Conservation (phyloP, 2,113 vertebrate genomes). For the Pyrgilauda ruficollis region DNA sequence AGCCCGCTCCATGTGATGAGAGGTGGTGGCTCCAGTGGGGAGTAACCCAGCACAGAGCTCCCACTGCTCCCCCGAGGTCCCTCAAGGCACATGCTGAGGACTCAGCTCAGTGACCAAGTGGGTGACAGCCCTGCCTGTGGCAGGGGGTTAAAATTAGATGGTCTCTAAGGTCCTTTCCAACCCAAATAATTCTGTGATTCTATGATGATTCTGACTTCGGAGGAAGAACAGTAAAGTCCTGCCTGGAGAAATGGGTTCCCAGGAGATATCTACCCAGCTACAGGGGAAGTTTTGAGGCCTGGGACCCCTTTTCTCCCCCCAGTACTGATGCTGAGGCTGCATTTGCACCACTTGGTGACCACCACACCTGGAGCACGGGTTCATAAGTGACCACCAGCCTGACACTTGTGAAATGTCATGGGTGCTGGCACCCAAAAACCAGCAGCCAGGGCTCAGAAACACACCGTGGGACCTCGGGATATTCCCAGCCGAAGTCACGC, state of each 20-base stretch:
- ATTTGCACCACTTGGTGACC: background rate
- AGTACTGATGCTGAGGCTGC: background rate
- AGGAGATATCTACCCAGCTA: background rate
- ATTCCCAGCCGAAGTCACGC: background rate
- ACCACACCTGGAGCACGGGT: accelerated
- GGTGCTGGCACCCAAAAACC: background rate
- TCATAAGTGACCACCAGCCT: background rate
- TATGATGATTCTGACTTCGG: background rate
- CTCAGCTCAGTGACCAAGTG: background rate
- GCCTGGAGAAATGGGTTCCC: background rate
- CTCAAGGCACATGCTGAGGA: accelerated
- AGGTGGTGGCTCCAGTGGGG: background rate
- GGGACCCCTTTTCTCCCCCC: background rate
- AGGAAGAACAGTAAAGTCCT: background rate
- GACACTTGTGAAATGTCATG: accelerated
- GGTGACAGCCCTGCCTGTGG: background rate
- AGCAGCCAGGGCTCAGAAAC: background rate
- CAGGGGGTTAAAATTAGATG: background rate
- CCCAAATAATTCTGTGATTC: background rate
- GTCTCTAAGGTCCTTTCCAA: background rate
- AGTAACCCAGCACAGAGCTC: accelerated
- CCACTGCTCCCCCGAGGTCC: background rate
- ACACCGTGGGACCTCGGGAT: accelerated
- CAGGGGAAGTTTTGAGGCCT: background rate
- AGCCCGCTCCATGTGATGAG: accelerated